Base-by-base conservation (phyloP, 1,140 invertebrate species). In the Neodiprion lecontei region DNA sequence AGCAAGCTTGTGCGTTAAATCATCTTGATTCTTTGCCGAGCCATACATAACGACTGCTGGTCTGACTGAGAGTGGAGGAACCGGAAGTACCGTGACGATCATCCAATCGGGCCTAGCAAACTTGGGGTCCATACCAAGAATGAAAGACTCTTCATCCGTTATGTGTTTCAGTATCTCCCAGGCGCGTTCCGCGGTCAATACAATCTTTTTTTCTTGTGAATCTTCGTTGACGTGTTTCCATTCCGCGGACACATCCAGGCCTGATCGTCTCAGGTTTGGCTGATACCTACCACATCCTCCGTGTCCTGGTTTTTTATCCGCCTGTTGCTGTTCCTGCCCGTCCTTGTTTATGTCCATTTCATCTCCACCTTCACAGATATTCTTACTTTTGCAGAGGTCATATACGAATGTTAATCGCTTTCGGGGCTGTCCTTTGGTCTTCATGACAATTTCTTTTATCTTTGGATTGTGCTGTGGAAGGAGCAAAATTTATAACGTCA, bases 31-130 rank as follows among this genome's bases (percentile, higher is more conserved):
- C 85, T 97, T 95, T 0, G 98, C 98, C 1, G 98, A 97, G 17
- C 99, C 98, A 88, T 98, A 98, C 96, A 99, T 99, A 14, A 99
- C 97, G 7, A 99, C 98, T 70, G 98, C 98, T 1, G 99, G 99
- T 80, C 98, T 91, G 0, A 96, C 95, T 1, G 95, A 92, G 8
- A 99, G 86, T 5, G 99, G 98, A 11, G 99, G 98, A 0, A 99
- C 99, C 9, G 99, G 98, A 71, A 99, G 88, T 7, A 99, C 97
- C 9, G 98, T 99, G 2, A 98, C 91, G 68, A 99, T 95, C 98
- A 99, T 99, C 98, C 98, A 99, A 90, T 99, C 98, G 12, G 99
- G 99, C 70, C 98, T 90, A 0, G 98, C 96, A 89, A 94, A 99
- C 85, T 96, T 96, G 0, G 96, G 96, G 85, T 98, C 96, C 96